Evolutionary conservation across 2,888 invertebrate species (phyloP).

Genomic region (Vesta saturnalis): DNA sequence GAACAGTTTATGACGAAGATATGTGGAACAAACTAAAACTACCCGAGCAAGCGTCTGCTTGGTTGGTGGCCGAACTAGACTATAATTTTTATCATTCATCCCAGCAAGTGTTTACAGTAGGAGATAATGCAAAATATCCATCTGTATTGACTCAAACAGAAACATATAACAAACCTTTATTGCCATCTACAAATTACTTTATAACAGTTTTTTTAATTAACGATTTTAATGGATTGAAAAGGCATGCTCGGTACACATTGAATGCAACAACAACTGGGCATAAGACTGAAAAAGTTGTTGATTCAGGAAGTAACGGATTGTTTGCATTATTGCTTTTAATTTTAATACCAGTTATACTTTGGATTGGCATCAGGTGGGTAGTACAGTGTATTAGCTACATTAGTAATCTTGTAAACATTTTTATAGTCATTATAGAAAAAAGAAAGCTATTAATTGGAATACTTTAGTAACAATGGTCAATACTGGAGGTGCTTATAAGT

Average conservation of each 20-base stretch:
- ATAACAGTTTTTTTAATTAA: slow-evolving; percentile 35
- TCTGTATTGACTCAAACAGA: not conserved
- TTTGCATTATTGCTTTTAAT: slow-evolving; percentile 34
- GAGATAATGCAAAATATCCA: slow-evolving; percentile 17
- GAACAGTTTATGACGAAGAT: not conserved
- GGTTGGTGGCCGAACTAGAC: slow-evolving; percentile 24
- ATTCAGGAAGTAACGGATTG: slow-evolving; percentile 11
- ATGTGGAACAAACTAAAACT: slow-evolving; percentile 11
- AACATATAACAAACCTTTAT: slow-evolving; percentile 34
- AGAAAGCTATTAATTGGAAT: slow-evolving; percentile 6
- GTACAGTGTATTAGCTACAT: no score
- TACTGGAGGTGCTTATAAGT: not conserved
- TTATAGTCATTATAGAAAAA: slow-evolving; percentile 8
- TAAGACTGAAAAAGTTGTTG: not conserved
- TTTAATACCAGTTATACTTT: slow-evolving; percentile 30
- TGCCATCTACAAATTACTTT: slow-evolving; percentile 33
- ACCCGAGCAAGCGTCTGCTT: not conserved
- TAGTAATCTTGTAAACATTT: not conserved
- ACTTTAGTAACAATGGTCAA: not conserved
- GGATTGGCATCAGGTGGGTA: slow-evolving; percentile 23
- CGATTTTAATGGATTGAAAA: slow-evolving; percentile 18
- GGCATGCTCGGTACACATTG: slow-evolving; percentile 12
- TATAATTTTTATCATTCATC: not conserved
- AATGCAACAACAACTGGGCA: not conserved
- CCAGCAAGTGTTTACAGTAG: slow-evolving; percentile 16